Evolutionary conservation across 2,797 vertebrate species (phyloP), one percentile per base, ranked within the genome.

Genomic region (Taeniopygia guttata): DNA sequence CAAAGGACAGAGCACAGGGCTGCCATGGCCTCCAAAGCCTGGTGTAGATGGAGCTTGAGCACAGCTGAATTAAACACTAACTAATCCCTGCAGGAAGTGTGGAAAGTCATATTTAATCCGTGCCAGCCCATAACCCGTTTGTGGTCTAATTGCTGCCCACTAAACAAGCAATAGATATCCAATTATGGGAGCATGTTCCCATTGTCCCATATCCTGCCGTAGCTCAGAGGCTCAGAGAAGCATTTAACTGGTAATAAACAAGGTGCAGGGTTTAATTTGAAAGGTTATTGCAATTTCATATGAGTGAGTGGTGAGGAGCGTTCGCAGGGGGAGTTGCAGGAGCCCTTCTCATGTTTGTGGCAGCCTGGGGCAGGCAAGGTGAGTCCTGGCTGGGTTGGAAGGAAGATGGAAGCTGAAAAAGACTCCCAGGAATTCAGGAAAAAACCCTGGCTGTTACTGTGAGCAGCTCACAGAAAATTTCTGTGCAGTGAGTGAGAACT

Each of bases 141-240:
- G 73, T 87, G 40, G 5, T 82, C 90, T 96, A 95, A 94, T 95
- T 96, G 86, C 95, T 96, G 92, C 89, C 91, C 72, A 89, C 92
- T 87, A 93, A 95, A 84, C 89, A 90, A 95, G 90, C 95, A 45
- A 54, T 66, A 86, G 87, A 76, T 90, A 75, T 63, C 90, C 92
- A 90, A 91, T 96, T 95, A 95, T 19, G 73, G 91, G 79, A 73
- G 51, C 12, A 18, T 77, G 63, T 29, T 64, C 88, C 59, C 17
- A 60, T 89, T 27, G 8, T 92, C 94, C 94, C 34, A 2, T 4
- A 60, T 51, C 95, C 95, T 3, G 27, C 79, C 2, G 2, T 89
- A 94, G 96, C 97, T 96, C 96, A 94, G 88, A 90, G 93, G 86
- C 93, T 94, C 91, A 58, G 74, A 88, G 92, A 96, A 96, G 95